Percentiles rank a stretch among this genome's conserved stretches.
Conservation (phyloP, 2,113 vertebrate species). For the Istiophorus platypterus region DNA sequence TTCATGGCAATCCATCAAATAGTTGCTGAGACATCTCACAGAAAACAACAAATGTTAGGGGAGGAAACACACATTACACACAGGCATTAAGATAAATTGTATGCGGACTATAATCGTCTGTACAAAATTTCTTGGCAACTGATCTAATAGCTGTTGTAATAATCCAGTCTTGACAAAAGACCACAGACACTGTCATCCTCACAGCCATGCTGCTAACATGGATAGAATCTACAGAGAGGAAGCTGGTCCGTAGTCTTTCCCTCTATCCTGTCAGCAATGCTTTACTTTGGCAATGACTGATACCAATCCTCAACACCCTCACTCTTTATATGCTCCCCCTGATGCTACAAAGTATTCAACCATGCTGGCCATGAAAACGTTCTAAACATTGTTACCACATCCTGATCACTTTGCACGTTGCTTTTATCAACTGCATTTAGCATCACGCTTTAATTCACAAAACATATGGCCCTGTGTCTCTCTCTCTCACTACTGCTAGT, state of each 20-base stretch:
- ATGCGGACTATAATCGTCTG: too few relatives aligned
- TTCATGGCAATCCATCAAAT: too few relatives aligned
- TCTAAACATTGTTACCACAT: not conserved
- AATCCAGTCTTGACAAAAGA: too few relatives aligned
- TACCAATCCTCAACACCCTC: too few relatives aligned
- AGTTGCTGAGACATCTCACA: too few relatives aligned
- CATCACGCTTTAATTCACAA: not conserved
- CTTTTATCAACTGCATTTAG: not conserved
- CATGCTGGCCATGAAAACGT: not conserved
- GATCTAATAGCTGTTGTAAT: too few relatives aligned
- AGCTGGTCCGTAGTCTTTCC: not conserved
- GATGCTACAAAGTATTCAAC: not conserved
- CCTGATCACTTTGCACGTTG: not conserved
- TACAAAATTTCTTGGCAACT: too few relatives aligned
- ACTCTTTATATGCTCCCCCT: not conserved
- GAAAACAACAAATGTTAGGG: too few relatives aligned
- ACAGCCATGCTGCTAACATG: not conserved
- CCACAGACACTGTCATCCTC: too few relatives aligned
- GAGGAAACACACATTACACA: too few relatives aligned
- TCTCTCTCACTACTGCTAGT: slow-evolving; percentile 27
- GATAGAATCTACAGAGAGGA: not conserved
- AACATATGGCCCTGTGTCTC: slow-evolving; percentile 1
- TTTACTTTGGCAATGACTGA: not conserved
- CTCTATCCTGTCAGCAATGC: too few relatives aligned
- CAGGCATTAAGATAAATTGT: too few relatives aligned